These are phyloP conservation scores for Cantharis rustica DNA, from an alignment of 2,888 invertebrate genomes.

Conservation along the genomic window DNA sequence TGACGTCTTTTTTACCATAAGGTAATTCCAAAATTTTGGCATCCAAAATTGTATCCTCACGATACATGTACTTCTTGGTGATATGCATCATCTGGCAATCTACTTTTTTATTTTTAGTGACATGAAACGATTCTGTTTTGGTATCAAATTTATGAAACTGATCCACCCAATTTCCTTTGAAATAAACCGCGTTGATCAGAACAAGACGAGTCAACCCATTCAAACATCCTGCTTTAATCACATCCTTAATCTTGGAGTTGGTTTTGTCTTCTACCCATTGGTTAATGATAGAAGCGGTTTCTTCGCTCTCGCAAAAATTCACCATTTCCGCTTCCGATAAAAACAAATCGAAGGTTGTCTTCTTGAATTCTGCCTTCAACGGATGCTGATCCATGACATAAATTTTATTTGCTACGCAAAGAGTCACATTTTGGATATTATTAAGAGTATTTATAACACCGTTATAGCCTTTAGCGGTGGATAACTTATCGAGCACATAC, in stretches of 20 bases:
- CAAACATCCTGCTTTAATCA: conserved; percentile 67
- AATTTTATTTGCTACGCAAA: conserved; percentile 74
- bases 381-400: conserved; percentile 60
- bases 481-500: conserved; percentile 20
- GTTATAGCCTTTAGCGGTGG: conserved; percentile 37
- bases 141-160: conserved; percentile 68
- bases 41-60: conserved; percentile 58
- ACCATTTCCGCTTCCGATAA: conserved; percentile 66
- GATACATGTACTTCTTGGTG: conserved; percentile 60
- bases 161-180: conserved; percentile 77
- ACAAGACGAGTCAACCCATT: conserved; percentile 66
- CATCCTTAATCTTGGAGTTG: conserved; percentile 77
- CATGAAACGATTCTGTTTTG: conserved; percentile 65
- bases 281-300: conserved; percentile 70
- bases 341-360: conserved; percentile 66
- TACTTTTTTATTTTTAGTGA: conserved; percentile 60
- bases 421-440: conserved; percentile 58
- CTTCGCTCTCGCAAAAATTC: conserved; percentile 62
- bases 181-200: conserved; percentile 84
- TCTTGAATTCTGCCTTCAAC: conserved; percentile 61
- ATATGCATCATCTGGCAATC: conserved; percentile 76
- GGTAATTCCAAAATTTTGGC: conserved; percentile 72
- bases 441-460: conserved; percentile 45
- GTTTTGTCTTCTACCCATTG: conserved; percentile 81
- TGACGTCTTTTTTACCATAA: conserved; percentile 70